A percentile compares a stretch with the other conserved stretches of the same genome.
Evolutionary conservation across 1,140 invertebrate genomes (phyloP).

Genomic region (Potamilus streckersoni): DNA sequence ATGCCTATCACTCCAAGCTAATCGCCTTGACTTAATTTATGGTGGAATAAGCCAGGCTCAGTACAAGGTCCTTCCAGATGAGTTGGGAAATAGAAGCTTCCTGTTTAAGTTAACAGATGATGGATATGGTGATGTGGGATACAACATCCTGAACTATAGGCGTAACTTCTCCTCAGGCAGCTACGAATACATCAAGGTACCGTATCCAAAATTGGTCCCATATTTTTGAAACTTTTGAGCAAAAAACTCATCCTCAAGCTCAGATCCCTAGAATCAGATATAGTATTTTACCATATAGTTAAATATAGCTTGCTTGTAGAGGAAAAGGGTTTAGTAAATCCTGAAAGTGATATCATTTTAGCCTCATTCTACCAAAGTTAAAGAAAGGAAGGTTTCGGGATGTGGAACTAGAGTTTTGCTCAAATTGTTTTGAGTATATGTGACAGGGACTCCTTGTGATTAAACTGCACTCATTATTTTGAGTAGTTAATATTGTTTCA

Average conservation of each 20-base stretch:
- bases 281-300: not conserved
- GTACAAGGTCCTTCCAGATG: constrained; percentile 52
- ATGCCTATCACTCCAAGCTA: constrained; percentile 46
- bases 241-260: not conserved
- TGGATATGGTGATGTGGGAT: constrained; percentile 59
- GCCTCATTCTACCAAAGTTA: not conserved
- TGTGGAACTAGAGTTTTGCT: too few species aligned
- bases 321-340: not conserved
- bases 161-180: constrained; percentile 30
- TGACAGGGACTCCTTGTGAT: too few species aligned
- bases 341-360: not conserved
- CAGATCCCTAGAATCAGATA: not conserved
- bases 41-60: constrained; percentile 59
- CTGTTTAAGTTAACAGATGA: constrained; percentile 59
- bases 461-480: too few species aligned
- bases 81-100: constrained; percentile 46
- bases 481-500: too few species aligned
- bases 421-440: too few species aligned
- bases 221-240: too few species aligned
- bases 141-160: constrained; percentile 57
- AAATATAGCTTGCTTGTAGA: not conserved
- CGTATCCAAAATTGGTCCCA: not conserved
- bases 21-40: constrained; percentile 50
- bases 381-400: too few species aligned
- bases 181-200: constrained; percentile 49